These are phyloP conservation scores for Enteromius afrohamiltoni DNA, from an alignment of 2,797 vertebrate species.

Conservation along the genomic window DNA sequence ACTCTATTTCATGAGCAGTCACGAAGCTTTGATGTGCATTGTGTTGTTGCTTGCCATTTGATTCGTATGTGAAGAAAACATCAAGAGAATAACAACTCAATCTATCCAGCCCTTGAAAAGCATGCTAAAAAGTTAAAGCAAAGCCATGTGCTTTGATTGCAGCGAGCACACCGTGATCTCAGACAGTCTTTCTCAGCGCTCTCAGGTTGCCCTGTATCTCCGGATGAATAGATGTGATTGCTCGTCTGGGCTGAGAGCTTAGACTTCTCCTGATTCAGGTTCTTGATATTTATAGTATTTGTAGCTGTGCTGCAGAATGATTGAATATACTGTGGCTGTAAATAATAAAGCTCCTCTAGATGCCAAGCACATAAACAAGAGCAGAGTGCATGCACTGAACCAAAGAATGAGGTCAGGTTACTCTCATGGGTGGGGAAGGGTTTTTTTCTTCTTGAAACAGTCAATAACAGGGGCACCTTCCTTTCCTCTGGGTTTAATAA, in stretches of 20 bases:
- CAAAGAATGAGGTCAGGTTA: slow-evolving; percentile 40
- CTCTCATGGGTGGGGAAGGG: slow-evolving; percentile 22
- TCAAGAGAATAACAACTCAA: background rate
- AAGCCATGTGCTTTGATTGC: slow-evolving; percentile 37
- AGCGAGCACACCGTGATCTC: slow-evolving; percentile 32
- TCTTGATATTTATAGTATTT: slow-evolving; percentile 47
- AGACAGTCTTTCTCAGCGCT: slow-evolving; percentile 5
- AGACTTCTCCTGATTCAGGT: slow-evolving; percentile 37
- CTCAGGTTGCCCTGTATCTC: slow-evolving; percentile 41
- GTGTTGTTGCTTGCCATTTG: background rate
- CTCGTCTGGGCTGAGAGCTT: slow-evolving; percentile 46
- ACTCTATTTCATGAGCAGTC: background rate
- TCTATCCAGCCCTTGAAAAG: background rate
- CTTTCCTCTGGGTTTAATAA: background rate
- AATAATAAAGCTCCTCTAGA: slow-evolving; percentile 51
- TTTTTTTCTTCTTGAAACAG: slow-evolving; percentile 4
- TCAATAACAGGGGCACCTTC: slow-evolving; percentile 16
- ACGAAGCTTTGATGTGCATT: background rate
- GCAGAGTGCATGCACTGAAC: slow-evolving; percentile 52
- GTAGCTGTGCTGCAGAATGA: slow-evolving; percentile 57
- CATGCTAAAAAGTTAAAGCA: slow-evolving; percentile 8
- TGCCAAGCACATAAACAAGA: slow-evolving; percentile 56
- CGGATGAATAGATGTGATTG: slow-evolving; percentile 50
- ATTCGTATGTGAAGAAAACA: background rate
- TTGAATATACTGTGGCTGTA: slow-evolving; percentile 54